Conservation (phyloP, 2,797 vertebrate species). For the Holocentrus rufus region DNA sequence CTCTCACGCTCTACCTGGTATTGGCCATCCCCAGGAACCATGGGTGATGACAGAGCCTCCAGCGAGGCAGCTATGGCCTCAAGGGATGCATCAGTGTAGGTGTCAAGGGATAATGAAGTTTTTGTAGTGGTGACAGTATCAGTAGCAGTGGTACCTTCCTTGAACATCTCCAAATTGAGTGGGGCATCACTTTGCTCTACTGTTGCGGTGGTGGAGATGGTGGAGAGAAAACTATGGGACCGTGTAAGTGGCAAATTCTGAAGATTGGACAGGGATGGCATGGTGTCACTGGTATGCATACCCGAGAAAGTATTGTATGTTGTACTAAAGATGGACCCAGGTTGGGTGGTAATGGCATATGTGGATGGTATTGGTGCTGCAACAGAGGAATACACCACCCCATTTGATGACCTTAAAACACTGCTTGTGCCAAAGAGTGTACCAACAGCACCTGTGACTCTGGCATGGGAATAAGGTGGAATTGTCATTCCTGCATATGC, state of each 20-base stretch:
- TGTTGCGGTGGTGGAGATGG: conserved; percentile 83
- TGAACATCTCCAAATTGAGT: conserved; percentile 85
- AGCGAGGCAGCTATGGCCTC: conserved; percentile 86
- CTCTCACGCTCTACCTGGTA: conserved; percentile 95
- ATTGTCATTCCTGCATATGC: conserved; percentile 89
- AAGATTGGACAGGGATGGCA: conserved; percentile 89
- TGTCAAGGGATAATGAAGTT: conserved; percentile 86
- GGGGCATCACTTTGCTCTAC: conserved; percentile 83
- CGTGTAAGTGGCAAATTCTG: conserved; percentile 90
- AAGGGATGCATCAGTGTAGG: conserved; percentile 88
- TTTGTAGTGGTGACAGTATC: conserved; percentile 76
- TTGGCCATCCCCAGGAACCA: conserved; percentile 92
- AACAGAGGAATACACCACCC: conserved; percentile 98
- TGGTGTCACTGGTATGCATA: conserved; percentile 89
- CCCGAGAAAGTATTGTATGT: conserved; percentile 88
- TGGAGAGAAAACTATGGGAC: conserved; percentile 93
- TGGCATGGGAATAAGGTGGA: conserved; percentile 94
- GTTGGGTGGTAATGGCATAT: conserved; percentile 98
- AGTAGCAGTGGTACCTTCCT: conserved; percentile 75
- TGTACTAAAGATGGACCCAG: conserved; percentile 97
- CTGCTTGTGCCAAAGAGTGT: conserved; percentile 89
- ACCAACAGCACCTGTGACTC: conserved; percentile 84
- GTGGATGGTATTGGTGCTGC: conserved; percentile 94
- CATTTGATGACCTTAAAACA: conserved; percentile 95
- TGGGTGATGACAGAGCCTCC: conserved; percentile 90